phyloP scores from a whole-genome alignment of 2,797 vertebrate genomes.

The Astyanax mexicanus region DNA sequence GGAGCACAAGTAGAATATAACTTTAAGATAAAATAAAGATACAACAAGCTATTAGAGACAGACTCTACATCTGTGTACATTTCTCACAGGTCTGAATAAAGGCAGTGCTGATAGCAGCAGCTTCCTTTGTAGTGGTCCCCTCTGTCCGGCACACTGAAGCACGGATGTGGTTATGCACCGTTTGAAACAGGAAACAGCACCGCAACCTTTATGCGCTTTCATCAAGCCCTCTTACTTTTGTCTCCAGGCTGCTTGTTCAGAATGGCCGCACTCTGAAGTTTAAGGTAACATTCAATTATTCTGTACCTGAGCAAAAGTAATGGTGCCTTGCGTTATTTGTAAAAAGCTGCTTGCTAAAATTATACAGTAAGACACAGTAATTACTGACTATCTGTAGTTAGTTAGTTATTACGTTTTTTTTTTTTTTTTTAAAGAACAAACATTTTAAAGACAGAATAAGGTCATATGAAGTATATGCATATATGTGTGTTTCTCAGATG shows the following conservation, averaged over 20 bases:
- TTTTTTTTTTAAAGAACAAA: not conserved
- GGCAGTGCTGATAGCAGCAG: not conserved
- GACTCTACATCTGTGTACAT: too few species aligned
- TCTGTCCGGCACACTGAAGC: conserved; percentile 42
- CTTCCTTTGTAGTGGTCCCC: conserved; percentile 50
- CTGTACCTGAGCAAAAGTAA: not conserved
- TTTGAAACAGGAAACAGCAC: conserved; percentile 57
- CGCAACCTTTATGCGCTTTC: conserved; percentile 9
- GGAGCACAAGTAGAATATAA: too few species aligned
- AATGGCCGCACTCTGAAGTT: conserved; percentile 17
- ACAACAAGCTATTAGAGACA: too few species aligned
- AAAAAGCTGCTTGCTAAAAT: not conserved
- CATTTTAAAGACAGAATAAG: not conserved
- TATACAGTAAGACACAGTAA: too few species aligned
- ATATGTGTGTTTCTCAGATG: too few species aligned
- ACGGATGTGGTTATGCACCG: conserved; percentile 55
- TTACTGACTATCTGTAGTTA: not conserved
- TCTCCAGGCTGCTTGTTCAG: conserved; percentile 23
- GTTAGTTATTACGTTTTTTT: too few species aligned
- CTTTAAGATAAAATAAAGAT: too few species aligned
- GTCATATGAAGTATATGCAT: not conserved
- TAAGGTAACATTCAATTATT: too few species aligned
- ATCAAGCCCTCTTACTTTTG: conserved; percentile 19
- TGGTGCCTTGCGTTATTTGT: not conserved
- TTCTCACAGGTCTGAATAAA: too few species aligned